Conservation (phyloP, 1,140 invertebrate species). For the Anastrepha obliqua region DNA sequence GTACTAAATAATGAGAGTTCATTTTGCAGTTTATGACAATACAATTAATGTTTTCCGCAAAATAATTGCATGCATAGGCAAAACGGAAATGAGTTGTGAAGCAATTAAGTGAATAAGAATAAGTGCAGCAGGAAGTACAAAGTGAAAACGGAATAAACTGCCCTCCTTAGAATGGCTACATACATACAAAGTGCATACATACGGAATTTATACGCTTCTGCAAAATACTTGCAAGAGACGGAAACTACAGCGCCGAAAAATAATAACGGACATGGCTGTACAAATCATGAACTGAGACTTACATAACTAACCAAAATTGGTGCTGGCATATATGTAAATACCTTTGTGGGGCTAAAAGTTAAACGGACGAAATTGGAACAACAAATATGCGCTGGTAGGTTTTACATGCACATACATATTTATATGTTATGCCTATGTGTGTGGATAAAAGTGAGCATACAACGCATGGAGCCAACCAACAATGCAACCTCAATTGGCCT, state of each 20-base stretch:
- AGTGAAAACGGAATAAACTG: not conserved
- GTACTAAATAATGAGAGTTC: not conserved
- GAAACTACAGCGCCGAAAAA: no score
- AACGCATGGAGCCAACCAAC: constrained; percentile 1
- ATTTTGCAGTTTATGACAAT: not conserved
- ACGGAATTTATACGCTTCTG: not conserved
- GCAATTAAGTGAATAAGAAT: constrained; percentile 16
- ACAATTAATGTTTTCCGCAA: constrained; percentile 13
- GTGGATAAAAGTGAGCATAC: constrained; percentile 1
- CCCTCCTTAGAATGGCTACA: not conserved
- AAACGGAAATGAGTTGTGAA: constrained; percentile 11
- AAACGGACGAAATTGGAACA: not conserved
- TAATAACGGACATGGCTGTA: not conserved
- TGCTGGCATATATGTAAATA: not conserved
- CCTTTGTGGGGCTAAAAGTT: constrained; percentile 20
- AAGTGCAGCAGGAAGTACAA: not conserved
- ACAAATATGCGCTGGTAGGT: not conserved
- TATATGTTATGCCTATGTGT: not conserved
- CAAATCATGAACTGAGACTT: not conserved
- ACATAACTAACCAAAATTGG: not conserved
- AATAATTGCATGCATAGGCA: constrained; percentile 7
- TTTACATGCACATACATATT: no score
- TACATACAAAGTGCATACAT: not conserved
- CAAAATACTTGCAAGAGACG: not conserved
- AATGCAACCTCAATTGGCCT: constrained; percentile 20